Evolutionary conservation across 1,140 invertebrate species (phyloP).

Genomic region (Dolichoris vasculosae): DNA sequence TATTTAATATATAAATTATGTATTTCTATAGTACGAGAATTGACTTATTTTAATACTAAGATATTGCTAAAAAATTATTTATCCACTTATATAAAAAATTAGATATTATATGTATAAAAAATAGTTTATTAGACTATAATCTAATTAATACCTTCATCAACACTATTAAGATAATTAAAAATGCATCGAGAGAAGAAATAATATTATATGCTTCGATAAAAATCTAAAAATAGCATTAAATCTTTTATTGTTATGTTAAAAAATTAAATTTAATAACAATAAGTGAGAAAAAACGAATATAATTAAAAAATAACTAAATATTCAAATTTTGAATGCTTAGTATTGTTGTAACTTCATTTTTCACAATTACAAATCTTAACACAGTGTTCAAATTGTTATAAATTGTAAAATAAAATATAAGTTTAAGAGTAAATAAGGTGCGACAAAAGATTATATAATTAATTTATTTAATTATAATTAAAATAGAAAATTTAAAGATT

Average conservation of each 20-base stretch:
- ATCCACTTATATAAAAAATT: slow-evolving; percentile 19
- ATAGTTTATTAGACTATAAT: slow-evolving; percentile 53
- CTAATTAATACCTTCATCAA: slow-evolving; percentile 17
- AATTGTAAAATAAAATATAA: too few species aligned
- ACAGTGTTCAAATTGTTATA: too few species aligned
- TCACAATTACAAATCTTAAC: too few species aligned
- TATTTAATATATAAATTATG: not conserved
- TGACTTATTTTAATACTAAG: slow-evolving; percentile 27
- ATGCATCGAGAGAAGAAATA: not conserved
- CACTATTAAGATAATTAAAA: not conserved
- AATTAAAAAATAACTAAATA: not conserved
- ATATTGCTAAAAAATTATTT: not conserved
- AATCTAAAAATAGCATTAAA: not conserved
- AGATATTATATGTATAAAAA: slow-evolving; percentile 42
- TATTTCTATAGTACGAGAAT: not conserved
- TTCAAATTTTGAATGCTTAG: not conserved
- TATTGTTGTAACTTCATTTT: not conserved
- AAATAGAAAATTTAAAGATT: too few species aligned
- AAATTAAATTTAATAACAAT: too few species aligned
- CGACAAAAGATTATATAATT: too few species aligned
- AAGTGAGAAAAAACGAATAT: not conserved
- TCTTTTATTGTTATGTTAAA: too few species aligned
- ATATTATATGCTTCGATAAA: not conserved
- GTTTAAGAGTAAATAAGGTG: too few species aligned
- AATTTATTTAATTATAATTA: too few species aligned